phyloP scores from a whole-genome alignment of 2,888 invertebrate genomes.

The Tetranychus truncatus region DNA sequence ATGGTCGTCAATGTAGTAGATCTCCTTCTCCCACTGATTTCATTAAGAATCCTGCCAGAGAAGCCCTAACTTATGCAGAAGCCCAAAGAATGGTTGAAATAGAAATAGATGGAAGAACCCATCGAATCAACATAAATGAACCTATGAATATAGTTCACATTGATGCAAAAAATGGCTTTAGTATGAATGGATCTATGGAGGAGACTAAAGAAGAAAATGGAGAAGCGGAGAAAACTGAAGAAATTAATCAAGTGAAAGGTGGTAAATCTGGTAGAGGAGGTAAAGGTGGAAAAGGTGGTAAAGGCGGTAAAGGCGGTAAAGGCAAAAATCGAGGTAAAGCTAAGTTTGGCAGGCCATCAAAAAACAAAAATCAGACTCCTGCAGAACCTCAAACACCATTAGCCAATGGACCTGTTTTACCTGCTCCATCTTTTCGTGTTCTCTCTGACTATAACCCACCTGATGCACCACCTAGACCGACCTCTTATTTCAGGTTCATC shows the following conservation, averaged over 20 bases:
- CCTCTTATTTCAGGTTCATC: slow-evolving; percentile 73
- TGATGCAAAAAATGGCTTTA: slow-evolving; percentile 17
- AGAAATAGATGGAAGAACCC: slow-evolving; percentile 60
- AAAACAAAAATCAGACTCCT: background rate
- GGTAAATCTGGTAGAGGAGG: background rate
- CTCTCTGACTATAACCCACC: slow-evolving; percentile 58
- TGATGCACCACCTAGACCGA: slow-evolving; percentile 63
- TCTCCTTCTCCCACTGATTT: slow-evolving; percentile 34
- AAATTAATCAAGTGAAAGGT: background rate
- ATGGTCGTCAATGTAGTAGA: slow-evolving; percentile 25
- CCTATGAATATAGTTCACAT: slow-evolving; percentile 34
- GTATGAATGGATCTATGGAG: background rate
- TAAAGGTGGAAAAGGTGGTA: background rate
- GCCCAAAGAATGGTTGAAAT: slow-evolving; percentile 68
- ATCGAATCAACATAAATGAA: slow-evolving; percentile 41
- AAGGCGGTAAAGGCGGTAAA: slow-evolving; percentile 20
- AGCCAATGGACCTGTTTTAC: slow-evolving; percentile 46
- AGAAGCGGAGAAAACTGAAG: background rate
- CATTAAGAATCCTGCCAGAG: slow-evolving; percentile 36
- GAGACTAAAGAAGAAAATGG: slow-evolving; percentile 8
- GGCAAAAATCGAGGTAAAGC: slow-evolving; percentile 20
- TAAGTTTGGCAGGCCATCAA: slow-evolving; percentile 4
- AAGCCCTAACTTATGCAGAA: slow-evolving; percentile 61
- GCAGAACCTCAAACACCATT: background rate
- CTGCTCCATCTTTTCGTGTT: slow-evolving; percentile 49